phyloP scores from a whole-genome alignment of 2,797 vertebrate species.

The Coregonus sp. region DNA sequence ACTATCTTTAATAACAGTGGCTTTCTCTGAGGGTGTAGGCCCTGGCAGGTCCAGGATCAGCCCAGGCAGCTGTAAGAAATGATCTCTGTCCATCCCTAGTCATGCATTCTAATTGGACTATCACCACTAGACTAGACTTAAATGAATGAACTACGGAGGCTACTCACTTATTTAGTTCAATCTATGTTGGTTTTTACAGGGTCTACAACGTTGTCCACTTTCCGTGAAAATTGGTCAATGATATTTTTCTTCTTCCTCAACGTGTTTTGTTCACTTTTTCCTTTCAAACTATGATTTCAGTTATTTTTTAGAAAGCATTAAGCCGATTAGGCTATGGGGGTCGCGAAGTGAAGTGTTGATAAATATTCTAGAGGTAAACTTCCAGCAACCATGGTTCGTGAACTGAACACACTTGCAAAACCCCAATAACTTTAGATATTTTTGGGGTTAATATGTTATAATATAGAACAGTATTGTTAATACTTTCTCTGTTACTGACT shows the following conservation, averaged over 20 bases:
- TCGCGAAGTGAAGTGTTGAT: constrained; percentile 50
- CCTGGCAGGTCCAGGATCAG: constrained; percentile 73
- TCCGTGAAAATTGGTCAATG: constrained; percentile 39
- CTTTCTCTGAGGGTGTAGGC: constrained; percentile 52
- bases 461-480: not conserved
- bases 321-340: constrained; percentile 42
- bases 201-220: constrained; percentile 59
- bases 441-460: constrained; percentile 37
- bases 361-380: constrained; percentile 64
- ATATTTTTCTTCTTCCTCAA: constrained; percentile 40
- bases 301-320: constrained; percentile 59
- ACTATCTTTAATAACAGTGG: constrained; percentile 39
- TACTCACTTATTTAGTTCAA: constrained; percentile 39
- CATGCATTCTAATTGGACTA: constrained; percentile 24
- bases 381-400: constrained; percentile 28
- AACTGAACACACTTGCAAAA: constrained; percentile 50
- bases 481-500: constrained; percentile 7
- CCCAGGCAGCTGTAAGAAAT: constrained; percentile 69
- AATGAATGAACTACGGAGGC: constrained; percentile 42
- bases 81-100: constrained; percentile 44
- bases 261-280: constrained; percentile 20
- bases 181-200: constrained; percentile 57
- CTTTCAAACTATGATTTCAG: constrained; percentile 41
- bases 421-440: not conserved
- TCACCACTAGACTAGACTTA: constrained; percentile 44